Conservation (phyloP, 2,888 invertebrate species). For the Habroteleia sp. region DNA sequence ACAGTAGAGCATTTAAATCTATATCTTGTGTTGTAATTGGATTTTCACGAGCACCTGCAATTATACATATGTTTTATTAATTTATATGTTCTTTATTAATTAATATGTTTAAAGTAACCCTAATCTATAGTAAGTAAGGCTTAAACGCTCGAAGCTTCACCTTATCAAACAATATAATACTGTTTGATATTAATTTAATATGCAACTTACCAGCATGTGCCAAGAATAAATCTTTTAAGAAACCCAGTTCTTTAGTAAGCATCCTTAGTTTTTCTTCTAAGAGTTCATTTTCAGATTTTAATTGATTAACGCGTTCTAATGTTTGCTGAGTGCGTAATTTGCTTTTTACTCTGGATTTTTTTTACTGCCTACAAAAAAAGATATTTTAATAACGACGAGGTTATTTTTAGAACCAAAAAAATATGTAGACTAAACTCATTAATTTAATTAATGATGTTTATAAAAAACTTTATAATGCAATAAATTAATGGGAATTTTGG, state of each 20-base stretch:
- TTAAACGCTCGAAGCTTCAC: no score
- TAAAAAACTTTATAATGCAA: no score
- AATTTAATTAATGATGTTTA: background rate
- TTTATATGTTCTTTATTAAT: no score
- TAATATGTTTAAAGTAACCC: no score
- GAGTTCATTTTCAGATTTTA: conserved; percentile 90
- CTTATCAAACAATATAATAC: no score
- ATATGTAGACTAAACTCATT: conserved; percentile 12
- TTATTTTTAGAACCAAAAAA: background rate
- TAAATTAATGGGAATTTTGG: no score
- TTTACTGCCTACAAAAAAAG: conserved; percentile 86
- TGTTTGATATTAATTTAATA: no score
- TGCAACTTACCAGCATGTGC: conserved; percentile 87
- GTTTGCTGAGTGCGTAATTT: conserved; percentile 90
- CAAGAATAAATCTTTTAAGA: conserved; percentile 90
- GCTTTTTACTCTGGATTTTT: conserved; percentile 90
- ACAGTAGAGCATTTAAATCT: conserved; percentile 76
- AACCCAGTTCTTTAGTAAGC: conserved; percentile 89
- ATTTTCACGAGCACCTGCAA: conserved; percentile 76
- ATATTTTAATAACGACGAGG: background rate
- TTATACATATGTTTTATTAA: conserved; percentile 18
- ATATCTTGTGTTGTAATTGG: conserved; percentile 75
- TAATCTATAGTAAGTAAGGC: no score
- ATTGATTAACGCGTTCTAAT: conserved; percentile 86
- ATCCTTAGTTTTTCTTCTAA: conserved; percentile 91